Evolutionary conservation across 2,113 vertebrate species (phyloP).

Genomic region (Eretmochelys imbricata): DNA sequence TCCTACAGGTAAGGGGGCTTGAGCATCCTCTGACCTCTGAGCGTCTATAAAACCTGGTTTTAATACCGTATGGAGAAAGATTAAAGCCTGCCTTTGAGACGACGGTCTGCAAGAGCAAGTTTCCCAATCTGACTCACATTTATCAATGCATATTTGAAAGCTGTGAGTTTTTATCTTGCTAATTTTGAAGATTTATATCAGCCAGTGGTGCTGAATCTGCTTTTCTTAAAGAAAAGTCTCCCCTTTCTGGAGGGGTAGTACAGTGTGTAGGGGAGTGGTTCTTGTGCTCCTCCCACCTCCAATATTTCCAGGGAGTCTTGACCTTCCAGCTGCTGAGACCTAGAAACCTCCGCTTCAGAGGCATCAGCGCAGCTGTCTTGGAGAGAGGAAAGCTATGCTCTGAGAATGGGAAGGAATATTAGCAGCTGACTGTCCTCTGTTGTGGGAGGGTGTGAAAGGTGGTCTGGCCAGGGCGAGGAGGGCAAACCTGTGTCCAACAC

Average conservation of each 20-base stretch:
- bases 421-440: neutral
- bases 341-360: neutral
- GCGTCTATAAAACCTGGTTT: neutral
- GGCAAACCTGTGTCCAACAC: neutral
- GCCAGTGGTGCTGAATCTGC: neutral
- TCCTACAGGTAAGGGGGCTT: conserved; percentile 89
- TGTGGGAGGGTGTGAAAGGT: neutral
- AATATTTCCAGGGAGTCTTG: neutral
- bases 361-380: neutral
- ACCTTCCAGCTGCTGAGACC: neutral
- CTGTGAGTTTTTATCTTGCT: neutral
- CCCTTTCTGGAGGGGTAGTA: neutral
- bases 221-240: neutral
- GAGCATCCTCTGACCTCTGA: neutral
- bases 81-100: neutral
- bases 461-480: neutral
- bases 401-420: fast-evolving
- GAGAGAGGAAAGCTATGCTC: neutral
- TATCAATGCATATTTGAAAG: fast-evolving
- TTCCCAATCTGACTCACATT: neutral
- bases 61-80: neutral
- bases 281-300: neutral
- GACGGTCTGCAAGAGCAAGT: neutral
- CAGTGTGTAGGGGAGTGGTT: neutral
- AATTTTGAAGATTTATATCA: neutral